phyloP scores from a whole-genome alignment of 2,797 vertebrate species.

The Nasua narica region DNA sequence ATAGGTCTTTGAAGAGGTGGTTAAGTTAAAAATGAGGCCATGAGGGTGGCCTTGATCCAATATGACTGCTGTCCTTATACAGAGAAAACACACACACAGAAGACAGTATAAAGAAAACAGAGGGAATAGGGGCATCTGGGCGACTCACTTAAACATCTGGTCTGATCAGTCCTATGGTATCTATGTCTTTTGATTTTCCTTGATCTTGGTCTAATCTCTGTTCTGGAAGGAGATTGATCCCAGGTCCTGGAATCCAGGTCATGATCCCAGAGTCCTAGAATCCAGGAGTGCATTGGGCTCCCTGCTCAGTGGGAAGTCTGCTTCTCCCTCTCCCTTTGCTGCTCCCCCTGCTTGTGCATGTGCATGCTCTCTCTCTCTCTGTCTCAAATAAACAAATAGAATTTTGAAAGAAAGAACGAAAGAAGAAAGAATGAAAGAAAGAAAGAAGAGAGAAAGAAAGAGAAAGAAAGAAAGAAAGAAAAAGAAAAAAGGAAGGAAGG shows the following conservation, averaged over 20 bases:
- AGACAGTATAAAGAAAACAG: neutral
- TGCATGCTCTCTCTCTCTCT: neutral
- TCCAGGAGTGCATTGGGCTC: neutral
- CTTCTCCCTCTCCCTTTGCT: neutral
- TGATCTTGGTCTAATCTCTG: conserved; percentile 15
- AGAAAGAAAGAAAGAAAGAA: too few relatives aligned
- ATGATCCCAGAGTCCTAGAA: neutral
- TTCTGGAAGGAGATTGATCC: neutral
- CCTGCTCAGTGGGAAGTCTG: neutral
- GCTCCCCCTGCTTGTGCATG: neutral
- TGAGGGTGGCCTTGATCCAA: too few relatives aligned
- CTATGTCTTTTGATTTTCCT: conserved; percentile 42
- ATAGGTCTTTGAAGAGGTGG: neutral
- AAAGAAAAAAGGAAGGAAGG: too few relatives aligned
- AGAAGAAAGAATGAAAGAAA: too few relatives aligned
- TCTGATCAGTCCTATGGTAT: neutral
- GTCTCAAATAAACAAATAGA: neutral
- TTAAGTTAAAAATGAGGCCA: neutral
- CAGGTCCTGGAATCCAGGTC: neutral
- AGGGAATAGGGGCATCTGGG: neutral
- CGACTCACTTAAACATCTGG: neutral
- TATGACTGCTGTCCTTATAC: neutral
- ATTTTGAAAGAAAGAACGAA: too few relatives aligned
- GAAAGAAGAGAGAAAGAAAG: too few relatives aligned
- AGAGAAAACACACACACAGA: too few relatives aligned